phyloP scores from a whole-genome alignment of 2,113 vertebrate genomes.

The Petromus typicus region DNA sequence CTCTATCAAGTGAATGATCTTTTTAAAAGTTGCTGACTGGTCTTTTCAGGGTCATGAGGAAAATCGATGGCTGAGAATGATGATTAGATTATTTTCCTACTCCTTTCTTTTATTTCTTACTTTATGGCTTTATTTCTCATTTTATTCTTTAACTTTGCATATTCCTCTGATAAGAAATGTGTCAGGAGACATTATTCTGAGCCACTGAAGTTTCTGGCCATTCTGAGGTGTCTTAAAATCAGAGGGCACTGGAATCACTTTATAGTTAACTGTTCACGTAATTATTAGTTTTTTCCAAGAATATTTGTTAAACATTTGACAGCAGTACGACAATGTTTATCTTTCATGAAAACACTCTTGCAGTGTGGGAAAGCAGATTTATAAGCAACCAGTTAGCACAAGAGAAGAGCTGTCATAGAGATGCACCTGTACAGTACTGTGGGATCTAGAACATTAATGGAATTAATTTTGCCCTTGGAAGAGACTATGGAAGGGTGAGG shows the following conservation, averaged over 20 bases:
- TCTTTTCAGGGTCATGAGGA: constrained; percentile 49
- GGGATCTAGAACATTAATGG: not conserved
- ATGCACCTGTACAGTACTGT: not conserved
- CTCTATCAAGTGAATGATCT: constrained; percentile 46
- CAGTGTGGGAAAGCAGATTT: not conserved
- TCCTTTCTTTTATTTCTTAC: constrained; percentile 12
- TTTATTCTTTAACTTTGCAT: constrained; percentile 20
- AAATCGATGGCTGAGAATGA: constrained; percentile 62
- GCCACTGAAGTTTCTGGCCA: not conserved
- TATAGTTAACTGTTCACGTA: not conserved
- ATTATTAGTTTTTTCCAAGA: not conserved
- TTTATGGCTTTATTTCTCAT: constrained; percentile 46
- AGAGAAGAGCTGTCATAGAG: not conserved
- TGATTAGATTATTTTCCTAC: constrained; percentile 39
- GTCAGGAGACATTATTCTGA: not conserved
- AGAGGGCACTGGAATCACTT: not conserved
- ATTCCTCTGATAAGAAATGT: not conserved
- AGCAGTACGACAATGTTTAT: not conserved
- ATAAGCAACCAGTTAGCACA: too few relatives aligned
- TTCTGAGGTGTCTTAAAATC: not conserved
- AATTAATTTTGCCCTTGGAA: not conserved
- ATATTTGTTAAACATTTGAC: not conserved
- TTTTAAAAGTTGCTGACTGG: constrained; percentile 33
- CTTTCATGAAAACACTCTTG: not conserved
- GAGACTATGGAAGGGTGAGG: not conserved